Evolutionary conservation across 2,797 vertebrate genomes (phyloP).

Genomic region (Paramormyrops hopkinsi): DNA sequence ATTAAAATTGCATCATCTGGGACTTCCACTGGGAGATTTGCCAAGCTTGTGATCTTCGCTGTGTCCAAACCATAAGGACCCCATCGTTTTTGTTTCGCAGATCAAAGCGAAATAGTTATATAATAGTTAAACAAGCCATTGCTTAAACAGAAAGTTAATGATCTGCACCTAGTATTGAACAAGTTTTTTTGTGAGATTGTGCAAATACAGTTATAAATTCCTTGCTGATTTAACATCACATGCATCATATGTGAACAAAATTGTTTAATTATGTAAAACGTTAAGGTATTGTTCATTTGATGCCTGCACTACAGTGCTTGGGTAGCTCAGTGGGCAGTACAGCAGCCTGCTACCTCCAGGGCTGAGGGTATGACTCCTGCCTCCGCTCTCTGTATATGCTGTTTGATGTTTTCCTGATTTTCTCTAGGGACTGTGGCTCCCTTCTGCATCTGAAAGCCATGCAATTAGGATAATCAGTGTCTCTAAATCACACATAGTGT

Average conservation of each 20-base stretch:
- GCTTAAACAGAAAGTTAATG: background rate
- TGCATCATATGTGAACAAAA: background rate
- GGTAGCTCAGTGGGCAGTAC: background rate
- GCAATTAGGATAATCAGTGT: background rate
- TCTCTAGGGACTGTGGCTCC: background rate
- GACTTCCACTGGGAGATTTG: background rate
- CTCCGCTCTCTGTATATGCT: background rate
- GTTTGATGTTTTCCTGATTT: background rate
- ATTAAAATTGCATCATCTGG: background rate
- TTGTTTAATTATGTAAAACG: background rate
- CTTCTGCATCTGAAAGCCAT: background rate
- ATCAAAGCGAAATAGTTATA: background rate
- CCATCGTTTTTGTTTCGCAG: background rate
- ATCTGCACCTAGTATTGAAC: background rate
- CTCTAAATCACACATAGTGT: background rate
- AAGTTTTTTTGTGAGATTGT: background rate
- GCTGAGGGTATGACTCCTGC: background rate
- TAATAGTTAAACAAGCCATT: conserved; percentile 4
- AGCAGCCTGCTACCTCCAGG: background rate
- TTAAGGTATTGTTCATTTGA: background rate
- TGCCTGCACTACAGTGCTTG: background rate
- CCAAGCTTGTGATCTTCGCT: background rate
- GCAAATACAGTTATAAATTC: background rate
- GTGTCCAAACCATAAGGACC: background rate
- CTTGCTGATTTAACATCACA: background rate